Conservation (phyloP, 2,113 vertebrate genomes). For the Anoura caudifer region DNA sequence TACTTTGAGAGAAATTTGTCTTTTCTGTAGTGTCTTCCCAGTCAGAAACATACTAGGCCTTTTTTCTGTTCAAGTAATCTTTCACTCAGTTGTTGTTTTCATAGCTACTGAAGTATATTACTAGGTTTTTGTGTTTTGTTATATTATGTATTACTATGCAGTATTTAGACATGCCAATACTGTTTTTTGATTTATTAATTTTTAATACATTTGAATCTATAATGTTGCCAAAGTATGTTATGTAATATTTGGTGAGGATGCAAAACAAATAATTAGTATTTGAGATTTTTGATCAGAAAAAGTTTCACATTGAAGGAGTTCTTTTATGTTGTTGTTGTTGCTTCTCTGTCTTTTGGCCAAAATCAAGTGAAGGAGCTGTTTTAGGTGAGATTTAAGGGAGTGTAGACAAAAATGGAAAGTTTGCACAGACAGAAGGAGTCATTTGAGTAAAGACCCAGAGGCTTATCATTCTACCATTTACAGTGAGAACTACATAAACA, state of each 20-base stretch:
- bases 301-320: background rate
- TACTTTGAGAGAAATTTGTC: background rate
- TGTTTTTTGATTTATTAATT: background rate
- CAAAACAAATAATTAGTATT: background rate
- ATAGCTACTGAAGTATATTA: background rate
- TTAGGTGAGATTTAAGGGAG: background rate
- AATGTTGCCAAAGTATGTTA: background rate
- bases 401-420: background rate
- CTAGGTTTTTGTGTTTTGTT: background rate
- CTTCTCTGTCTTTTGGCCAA: too few species aligned
- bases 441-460: background rate
- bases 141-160: background rate
- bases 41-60: background rate
- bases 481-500: background rate
- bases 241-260: background rate
- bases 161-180: background rate
- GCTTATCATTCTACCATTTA: background rate
- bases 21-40: background rate
- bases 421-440: background rate
- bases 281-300: background rate
- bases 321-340: too few species aligned
- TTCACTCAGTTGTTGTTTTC: background rate
- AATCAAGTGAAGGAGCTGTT: background rate
- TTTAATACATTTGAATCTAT: background rate
- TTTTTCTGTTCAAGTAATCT: background rate